Base-by-base conservation (phyloP, 2,797 vertebrate species). In the Antennarius maculatus region DNA sequence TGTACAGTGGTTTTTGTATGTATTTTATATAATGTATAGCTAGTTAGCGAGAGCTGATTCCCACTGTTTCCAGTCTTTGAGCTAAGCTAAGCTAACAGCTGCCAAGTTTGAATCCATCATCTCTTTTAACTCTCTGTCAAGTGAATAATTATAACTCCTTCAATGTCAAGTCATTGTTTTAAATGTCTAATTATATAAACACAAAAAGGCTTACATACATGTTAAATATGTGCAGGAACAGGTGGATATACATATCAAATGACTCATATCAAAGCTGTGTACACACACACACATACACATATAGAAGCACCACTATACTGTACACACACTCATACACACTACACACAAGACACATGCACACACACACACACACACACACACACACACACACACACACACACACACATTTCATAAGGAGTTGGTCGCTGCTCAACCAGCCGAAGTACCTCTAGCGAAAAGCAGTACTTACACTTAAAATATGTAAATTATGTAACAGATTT, bases 391-490 rank as follows among this genome's bases (percentile, higher is more conserved):
- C 41, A 66, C 42, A 69, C 54, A 68, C 72, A 77, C 46, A 66
- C 43, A 79, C 11, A 79, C 53, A 66, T 28, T 54, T 45, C 45
- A 78, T 59, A 55, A 78, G 84, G 53, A 80, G 86, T 93, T 94
- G 93, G 92, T 94, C 93, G 83, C 90, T 89, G 81, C 80, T 93
- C 92, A 94, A 94, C 91, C 92, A 94, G 92, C 91, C 73, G 86
- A 91, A 92, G 90, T 91, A 92, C 89, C 86, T 77, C 67, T 80
- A 85, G 73, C 69, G 57, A 9, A 86, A 82, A 71, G 77, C 71
- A 91, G 91, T 92, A 92, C 91, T 92, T 90, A 64, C 31, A 34
- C 31, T 34, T 61, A 74, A 23, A 2, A 65, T 59, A 45, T 76
- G 51, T 65, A 39, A 67, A 56, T 77, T 42, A 64, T 48, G 70